Evolutionary conservation across 2,113 vertebrate genomes (phyloP).

Genomic region (Albula goreensis): DNA sequence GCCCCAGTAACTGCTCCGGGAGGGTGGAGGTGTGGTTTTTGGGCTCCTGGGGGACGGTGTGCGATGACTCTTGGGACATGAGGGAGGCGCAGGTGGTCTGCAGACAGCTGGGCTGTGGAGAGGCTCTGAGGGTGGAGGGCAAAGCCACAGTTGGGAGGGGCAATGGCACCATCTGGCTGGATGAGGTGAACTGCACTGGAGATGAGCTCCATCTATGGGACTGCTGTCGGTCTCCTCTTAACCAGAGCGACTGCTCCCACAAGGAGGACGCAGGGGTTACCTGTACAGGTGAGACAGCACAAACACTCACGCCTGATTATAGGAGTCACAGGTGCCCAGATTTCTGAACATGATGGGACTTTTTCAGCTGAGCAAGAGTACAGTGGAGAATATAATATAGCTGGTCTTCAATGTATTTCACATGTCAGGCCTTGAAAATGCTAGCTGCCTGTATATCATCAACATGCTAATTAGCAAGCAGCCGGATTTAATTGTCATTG

Average conservation of each 20-base stretch:
- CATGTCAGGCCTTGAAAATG: too few species aligned
- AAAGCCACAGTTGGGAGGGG: constrained; percentile 48
- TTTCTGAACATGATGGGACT: too few species aligned
- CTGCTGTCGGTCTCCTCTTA: constrained; percentile 45
- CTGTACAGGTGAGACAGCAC: constrained; percentile 43
- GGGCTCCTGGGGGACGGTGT: constrained; percentile 55
- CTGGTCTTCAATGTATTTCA: too few species aligned
- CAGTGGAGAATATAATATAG: too few species aligned
- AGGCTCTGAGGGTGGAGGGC: background rate
- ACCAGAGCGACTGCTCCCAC: constrained; percentile 40
- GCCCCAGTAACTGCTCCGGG: constrained; percentile 45
- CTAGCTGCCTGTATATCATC: too few species aligned
- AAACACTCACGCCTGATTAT: background rate
- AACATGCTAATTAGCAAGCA: too few species aligned
- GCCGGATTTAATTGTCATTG: too few species aligned
- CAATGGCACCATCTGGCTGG: constrained; percentile 60
- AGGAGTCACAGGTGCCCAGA: too few species aligned
- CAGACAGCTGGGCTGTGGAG: constrained; percentile 39
- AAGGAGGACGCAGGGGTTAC: constrained; percentile 46
- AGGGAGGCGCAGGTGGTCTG: constrained; percentile 52
- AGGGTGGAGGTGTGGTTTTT: constrained; percentile 53
- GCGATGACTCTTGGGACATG: constrained; percentile 55
- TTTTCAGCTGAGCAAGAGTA: too few species aligned
- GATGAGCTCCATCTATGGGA: constrained; percentile 58
- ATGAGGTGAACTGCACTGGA: constrained; percentile 60